Evolutionary conservation across 2,113 vertebrate genomes (phyloP).

Genomic region (Noturus placidus): DNA sequence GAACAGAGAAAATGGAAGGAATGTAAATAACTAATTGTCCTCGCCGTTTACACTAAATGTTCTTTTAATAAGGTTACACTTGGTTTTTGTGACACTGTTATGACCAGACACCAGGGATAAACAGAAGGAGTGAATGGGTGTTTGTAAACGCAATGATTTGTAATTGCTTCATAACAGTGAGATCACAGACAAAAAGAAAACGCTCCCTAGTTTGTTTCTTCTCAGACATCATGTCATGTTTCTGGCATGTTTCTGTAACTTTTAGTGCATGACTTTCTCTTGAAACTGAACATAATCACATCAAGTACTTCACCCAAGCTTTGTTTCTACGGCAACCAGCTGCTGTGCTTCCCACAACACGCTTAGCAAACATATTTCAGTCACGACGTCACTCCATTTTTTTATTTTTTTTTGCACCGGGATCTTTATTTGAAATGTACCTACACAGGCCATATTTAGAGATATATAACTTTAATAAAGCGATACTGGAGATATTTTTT

Average conservation of each 20-base stretch:
- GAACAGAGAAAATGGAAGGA: too few species aligned
- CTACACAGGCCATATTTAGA: neutral
- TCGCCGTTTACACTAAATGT: too few species aligned
- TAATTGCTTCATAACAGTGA: neutral
- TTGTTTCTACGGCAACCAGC: neutral
- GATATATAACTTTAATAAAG: neutral
- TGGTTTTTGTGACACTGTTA: too few species aligned
- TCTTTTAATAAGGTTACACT: too few species aligned
- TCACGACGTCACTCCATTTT: neutral
- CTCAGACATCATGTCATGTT: neutral
- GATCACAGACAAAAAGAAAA: neutral
- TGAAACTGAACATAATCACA: neutral
- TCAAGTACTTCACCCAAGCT: neutral
- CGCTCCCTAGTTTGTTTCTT: neutral
- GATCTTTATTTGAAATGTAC: neutral
- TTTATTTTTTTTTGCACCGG: neutral
- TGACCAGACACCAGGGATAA: too few species aligned
- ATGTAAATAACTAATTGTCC: too few species aligned
- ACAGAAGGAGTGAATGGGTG: too few species aligned
- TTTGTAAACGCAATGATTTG: neutral
- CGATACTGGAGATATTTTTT: neutral
- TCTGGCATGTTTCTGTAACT: neutral
- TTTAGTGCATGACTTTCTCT: too few species aligned
- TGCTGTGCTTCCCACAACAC: neutral
- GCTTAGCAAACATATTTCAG: neutral